phyloP scores from a whole-genome alignment of 2,888 invertebrate genomes.

The Agrochola lota region DNA sequence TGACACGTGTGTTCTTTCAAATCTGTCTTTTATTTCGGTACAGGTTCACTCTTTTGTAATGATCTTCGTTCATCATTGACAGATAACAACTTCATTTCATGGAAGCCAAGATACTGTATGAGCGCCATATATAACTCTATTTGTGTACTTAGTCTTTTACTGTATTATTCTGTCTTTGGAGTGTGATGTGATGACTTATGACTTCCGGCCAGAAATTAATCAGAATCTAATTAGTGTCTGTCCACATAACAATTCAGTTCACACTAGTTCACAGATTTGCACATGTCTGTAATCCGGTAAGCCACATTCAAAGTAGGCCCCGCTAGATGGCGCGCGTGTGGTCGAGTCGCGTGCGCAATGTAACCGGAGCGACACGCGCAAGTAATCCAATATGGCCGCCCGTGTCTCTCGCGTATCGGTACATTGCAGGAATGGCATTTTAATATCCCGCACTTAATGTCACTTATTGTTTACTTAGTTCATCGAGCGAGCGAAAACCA shows the following conservation, averaged over 20 bases:
- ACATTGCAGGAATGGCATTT: conserved; percentile 89
- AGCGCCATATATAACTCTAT: too few relatives aligned
- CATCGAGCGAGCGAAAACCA: conserved; percentile 81
- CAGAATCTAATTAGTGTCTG: conserved; percentile 42
- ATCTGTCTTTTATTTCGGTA: not conserved
- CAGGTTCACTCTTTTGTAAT: not conserved
- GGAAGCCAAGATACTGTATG: too few relatives aligned
- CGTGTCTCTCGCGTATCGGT: conserved; percentile 85
- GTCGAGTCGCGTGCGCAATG: conserved; percentile 89
- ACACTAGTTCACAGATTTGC: conserved; percentile 68
- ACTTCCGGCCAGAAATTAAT: conserved; percentile 13
- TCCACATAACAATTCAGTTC: conserved; percentile 66
- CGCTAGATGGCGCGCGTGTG: conserved; percentile 89
- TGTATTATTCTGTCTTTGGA: not conserved
- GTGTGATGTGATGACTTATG: not conserved
- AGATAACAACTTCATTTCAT: not conserved
- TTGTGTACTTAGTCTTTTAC: not conserved
- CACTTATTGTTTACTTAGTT: conserved; percentile 88
- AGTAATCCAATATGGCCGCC: conserved; percentile 89
- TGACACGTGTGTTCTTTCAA: conserved; percentile 5
- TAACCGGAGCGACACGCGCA: conserved; percentile 89
- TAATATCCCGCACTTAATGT: conserved; percentile 87
- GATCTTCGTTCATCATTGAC: not conserved
- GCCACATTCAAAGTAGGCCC: conserved; percentile 76
- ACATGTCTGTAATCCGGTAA: conserved; percentile 71